Evolutionary conservation across 2,113 vertebrate species (phyloP), one percentile per base, ranked within the genome.

Genomic region (Engraulis encrasicolus): DNA sequence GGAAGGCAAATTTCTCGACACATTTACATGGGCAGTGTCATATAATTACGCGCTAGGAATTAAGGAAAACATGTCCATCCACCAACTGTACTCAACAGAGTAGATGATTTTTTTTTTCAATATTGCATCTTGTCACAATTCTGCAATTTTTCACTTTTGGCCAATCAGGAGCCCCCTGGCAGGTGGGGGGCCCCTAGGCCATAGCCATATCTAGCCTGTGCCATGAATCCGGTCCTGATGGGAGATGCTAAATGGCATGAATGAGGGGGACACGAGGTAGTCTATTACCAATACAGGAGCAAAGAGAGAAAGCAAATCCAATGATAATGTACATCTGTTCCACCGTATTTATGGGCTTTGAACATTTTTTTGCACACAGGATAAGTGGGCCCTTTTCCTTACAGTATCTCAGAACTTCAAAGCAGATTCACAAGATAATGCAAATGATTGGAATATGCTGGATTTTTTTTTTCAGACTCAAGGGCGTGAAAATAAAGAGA

Each of bases 261-360:
- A 96, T 95, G 95, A 95, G 94, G 92, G 94, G 94, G 96, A 95
- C 95, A 95, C 90, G 94, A 91, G 93, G 94, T 95, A 96, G 95
- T 95, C 96, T 96, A 96, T 97, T 96, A 97, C 95, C 96, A 95
- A 96, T 95, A 96, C 94, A 95, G 95, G 91, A 95, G 95, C 94
- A 95, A 93, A 96, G 94, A 94, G 92, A 94, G 95, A 91, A 96
- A 93, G 96, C 96, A 96, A 97, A 97, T 96, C 96, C 97, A 96
- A 95, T 97, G 97, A 99, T 98, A 99, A 97, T 98, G 96, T 98
- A 97, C 97, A 99, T 99, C 97, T 99, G 97, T 98, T 98, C 97
- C 96, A 96, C 95, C 95, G 96, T 97, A 97, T 99, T 98, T 98
- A 97, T 96, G 95, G 95, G 97, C 97, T 99, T 99, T 99, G 97